Conservation (phyloP, 2,113 vertebrate species). For the Pachycephala philippinensis region DNA sequence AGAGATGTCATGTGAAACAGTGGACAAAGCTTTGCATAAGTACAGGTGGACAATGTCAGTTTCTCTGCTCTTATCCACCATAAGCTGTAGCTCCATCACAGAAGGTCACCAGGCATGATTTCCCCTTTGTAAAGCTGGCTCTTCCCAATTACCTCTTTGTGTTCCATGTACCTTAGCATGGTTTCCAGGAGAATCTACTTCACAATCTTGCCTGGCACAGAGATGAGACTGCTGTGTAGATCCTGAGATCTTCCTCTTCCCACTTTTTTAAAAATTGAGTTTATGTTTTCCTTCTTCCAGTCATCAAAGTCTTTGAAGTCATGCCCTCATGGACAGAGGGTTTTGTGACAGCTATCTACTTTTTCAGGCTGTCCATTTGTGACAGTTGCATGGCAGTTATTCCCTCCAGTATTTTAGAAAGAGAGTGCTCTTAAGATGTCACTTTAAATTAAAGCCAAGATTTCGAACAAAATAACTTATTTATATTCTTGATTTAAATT, state of each 20-base stretch:
- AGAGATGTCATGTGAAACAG: neutral
- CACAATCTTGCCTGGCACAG: neutral
- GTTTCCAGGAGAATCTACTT: neutral
- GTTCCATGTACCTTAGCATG: neutral
- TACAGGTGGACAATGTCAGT: too few species aligned
- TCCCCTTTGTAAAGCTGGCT: neutral
- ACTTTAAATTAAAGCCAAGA: conserved; percentile 65
- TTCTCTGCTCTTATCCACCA: neutral
- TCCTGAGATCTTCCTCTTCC: neutral
- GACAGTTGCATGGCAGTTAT: conserved; percentile 42
- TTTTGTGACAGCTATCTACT: conserved; percentile 19
- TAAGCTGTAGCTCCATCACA: neutral
- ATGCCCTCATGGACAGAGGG: neutral
- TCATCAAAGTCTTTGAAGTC: neutral
- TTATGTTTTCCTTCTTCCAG: neutral
- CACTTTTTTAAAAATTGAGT: neutral
- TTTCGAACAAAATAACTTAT: conserved; percentile 71
- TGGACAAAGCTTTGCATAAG: neutral
- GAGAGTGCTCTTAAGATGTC: conserved; percentile 71
- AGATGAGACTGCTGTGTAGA: neutral
- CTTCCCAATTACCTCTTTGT: neutral
- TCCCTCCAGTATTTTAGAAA: conserved; percentile 52
- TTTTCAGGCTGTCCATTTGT: conserved; percentile 30
- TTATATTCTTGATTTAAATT: conserved; percentile 73
- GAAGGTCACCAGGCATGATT: neutral